These are phyloP conservation scores for Pseudococcus viburni DNA, from an alignment of 2,888 invertebrate genomes.

Conservation along the genomic window DNA sequence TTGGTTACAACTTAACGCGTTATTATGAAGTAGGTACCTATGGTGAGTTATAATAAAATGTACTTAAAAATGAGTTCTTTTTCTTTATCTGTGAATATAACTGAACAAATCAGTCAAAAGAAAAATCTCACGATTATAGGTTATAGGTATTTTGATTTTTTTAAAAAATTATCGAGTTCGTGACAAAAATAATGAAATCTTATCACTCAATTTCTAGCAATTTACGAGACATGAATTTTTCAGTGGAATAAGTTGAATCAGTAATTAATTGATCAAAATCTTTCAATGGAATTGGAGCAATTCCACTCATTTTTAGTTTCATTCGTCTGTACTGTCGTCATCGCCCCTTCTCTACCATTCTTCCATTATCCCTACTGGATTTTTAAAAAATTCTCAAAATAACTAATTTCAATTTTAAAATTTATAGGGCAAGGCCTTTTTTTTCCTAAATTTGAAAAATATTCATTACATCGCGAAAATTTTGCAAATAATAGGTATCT, in stretches of 20 bases:
- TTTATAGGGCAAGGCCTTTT: no score
- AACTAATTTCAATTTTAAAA: no score
- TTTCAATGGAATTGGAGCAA: background rate
- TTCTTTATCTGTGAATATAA: no score
- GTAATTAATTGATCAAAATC: background rate
- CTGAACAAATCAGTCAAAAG: no score
- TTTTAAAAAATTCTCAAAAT: background rate
- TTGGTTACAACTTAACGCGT: no score
- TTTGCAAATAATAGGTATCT: conserved; percentile 10
- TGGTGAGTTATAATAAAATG: no score
- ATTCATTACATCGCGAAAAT: background rate
- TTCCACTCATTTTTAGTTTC: background rate
- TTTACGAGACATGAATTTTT: background rate
- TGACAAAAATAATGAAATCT: background rate
- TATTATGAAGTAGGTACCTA: no score
- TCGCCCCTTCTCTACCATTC: conserved; percentile 36
- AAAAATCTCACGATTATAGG: no score
- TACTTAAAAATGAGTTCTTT: no score
- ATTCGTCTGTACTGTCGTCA: background rate
- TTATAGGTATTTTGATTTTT: background rate
- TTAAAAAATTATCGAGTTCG: background rate
- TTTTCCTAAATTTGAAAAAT: background rate
- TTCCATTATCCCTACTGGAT: background rate
- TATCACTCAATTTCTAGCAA: background rate
- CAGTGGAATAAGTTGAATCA: background rate